A percentile compares a stretch with the other conserved stretches of the same genome.
phyloP scores from a whole-genome alignment of 2,113 vertebrate genomes.

The Gnathonemus longibarbis region DNA sequence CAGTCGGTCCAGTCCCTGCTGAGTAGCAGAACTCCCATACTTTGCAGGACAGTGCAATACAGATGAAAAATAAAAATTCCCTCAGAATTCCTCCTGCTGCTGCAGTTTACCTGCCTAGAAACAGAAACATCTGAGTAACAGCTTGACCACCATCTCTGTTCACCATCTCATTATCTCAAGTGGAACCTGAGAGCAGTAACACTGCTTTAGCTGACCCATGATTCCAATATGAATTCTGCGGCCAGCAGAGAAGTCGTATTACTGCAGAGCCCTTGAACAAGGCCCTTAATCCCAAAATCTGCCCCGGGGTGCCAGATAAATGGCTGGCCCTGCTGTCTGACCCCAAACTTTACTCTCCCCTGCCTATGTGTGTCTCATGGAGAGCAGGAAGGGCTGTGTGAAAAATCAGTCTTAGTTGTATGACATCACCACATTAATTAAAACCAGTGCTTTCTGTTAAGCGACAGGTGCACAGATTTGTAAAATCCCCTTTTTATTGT shows the following conservation, averaged over 20 bases:
- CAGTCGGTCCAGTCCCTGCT: neutral
- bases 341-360: neutral
- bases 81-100: neutral
- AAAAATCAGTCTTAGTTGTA: neutral
- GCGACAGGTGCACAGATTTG: neutral
- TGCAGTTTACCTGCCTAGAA: neutral
- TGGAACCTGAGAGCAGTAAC: neutral
- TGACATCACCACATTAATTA: neutral
- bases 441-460: neutral
- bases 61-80: neutral
- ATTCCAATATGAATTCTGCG: neutral
- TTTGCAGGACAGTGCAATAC: neutral
- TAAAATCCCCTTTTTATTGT: neutral
- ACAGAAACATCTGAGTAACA: neutral
- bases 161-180: neutral
- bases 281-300: neutral
- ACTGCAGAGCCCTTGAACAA: neutral
- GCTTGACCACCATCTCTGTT: neutral
- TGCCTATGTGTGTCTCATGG: neutral
- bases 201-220: neutral
- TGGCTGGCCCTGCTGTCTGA: neutral
- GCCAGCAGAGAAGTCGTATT: neutral
- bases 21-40: neutral
- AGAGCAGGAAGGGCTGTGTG: neutral
- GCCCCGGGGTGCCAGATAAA: neutral